These are phyloP conservation scores for Drosophila lacertosa DNA, from an alignment of 1,140 invertebrate genomes.

Conservation along the genomic window DNA sequence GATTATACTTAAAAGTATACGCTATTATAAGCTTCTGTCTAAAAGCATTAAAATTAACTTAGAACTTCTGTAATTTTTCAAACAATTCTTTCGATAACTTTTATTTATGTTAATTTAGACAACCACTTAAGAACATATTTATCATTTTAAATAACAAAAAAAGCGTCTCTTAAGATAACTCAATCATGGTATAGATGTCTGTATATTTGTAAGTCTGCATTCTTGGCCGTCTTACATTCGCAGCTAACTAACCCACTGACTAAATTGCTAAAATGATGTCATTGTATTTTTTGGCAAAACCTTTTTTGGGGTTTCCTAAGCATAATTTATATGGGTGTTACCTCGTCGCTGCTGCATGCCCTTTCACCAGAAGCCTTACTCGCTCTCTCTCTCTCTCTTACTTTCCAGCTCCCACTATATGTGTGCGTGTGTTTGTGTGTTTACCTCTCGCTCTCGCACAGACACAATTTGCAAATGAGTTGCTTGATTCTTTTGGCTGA, in stretches of 20 bases:
- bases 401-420: conserved; percentile 1
- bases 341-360: conserved; percentile 30
- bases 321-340: conserved; percentile 70
- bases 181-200: too few species aligned
- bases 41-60: too few species aligned
- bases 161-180: too few species aligned
- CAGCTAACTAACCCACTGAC: conserved; percentile 28
- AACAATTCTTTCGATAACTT: too few species aligned
- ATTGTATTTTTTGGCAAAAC: conserved; percentile 54
- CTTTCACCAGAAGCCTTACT: conserved; percentile 37
- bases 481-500: conserved; percentile 64
- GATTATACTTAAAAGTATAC: too few species aligned
- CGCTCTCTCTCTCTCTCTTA: background rate
- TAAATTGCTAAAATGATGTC: conserved; percentile 62
- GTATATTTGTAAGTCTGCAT: background rate
- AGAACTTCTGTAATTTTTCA: too few species aligned
- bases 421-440: background rate
- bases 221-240: conserved; percentile 2
- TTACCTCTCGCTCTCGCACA: conserved; percentile 19
- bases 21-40: too few species aligned
- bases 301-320: conserved; percentile 70
- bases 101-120: too few species aligned
- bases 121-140: too few species aligned
- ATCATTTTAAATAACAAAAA: too few species aligned
- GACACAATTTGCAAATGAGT: conserved; percentile 74